Evolutionary conservation across 2,797 vertebrate species (phyloP).

Genomic region (Xenopus petersii): DNA sequence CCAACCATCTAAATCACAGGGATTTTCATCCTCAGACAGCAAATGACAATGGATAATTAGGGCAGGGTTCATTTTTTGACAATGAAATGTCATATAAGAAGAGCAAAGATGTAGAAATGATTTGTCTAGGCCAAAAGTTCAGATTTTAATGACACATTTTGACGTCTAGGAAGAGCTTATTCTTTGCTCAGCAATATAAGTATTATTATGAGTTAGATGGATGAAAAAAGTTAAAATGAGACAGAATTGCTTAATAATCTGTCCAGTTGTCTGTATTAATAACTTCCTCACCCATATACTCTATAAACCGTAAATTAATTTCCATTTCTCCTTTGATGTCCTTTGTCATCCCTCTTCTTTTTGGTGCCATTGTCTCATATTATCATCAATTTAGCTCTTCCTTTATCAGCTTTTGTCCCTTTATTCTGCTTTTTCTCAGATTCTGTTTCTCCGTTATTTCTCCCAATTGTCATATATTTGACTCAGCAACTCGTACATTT

Average conservation of each 20-base stretch:
- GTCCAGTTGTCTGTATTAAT: too few species aligned
- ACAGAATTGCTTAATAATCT: constrained; percentile 36
- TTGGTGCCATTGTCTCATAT: too few species aligned
- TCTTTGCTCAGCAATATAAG: constrained; percentile 23
- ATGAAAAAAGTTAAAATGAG: constrained; percentile 30
- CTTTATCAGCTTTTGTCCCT: too few species aligned
- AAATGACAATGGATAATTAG: constrained; percentile 54
- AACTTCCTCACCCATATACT: too few species aligned
- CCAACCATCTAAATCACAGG: constrained; percentile 43
- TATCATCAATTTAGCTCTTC: too few species aligned
- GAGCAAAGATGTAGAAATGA: constrained; percentile 39
- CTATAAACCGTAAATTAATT: too few species aligned
- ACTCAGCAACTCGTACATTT: too few species aligned
- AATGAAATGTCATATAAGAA: constrained; percentile 45
- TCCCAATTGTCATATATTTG: too few species aligned
- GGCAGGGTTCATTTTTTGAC: constrained; percentile 40
- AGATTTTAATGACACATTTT: constrained; percentile 56
- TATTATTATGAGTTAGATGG: constrained; percentile 26
- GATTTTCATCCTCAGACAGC: constrained; percentile 43
- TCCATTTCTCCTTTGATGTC: too few species aligned
- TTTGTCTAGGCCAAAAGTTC: constrained; percentile 48
- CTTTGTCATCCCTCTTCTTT: too few species aligned
- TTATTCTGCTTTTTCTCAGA: too few species aligned
- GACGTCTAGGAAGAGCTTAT: constrained; percentile 39
- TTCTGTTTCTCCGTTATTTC: too few species aligned